Evolutionary conservation across 2,113 vertebrate species (phyloP), one percentile per base, ranked within the genome.

Genomic region (Lamprologus speciosus): DNA sequence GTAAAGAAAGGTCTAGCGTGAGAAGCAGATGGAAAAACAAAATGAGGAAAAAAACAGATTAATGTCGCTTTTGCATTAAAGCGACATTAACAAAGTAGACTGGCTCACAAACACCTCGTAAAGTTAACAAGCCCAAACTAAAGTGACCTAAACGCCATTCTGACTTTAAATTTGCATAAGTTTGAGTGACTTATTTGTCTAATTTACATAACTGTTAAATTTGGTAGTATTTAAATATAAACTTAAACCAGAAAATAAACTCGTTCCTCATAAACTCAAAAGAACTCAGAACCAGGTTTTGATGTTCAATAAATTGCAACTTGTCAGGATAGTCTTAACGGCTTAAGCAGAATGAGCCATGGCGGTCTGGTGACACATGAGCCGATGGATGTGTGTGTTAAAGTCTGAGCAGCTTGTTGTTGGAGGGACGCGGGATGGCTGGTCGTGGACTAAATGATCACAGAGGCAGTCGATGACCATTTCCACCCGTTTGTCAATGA

Each of bases 371-470:
- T 26, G 82, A 60, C 47, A 58, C 73, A 85, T 57, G 79, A 73
- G 35, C 86, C 3, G 70, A 89, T 84, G 85, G 54, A 87, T 8
- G 26, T n/a, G 7, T 4, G 23, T 31, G 7, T 65, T 73, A 75
- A 86, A 88, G 9, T 45, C 51, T 84, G 68, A 85, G 87, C 85
- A 68, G 83, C 83, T 84, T 88, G 81, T 82, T 89, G 89, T 84
- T 90, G 88, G 89, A 92, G 83, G 89, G 83, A 87, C 31, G 85
- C 68, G 45, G 54, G 53, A 91, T 89, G 91, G 83, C 80, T 82
- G 87, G 33, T 84, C 47, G n/a, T 90, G 91, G 86, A 89, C 87
- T 90, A 50, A 89, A 94, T 92, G 91, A 86, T 88, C 85, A 75
- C 9, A 58, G 88, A 83, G 68, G 79, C 84, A 87, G 50, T 45